These are phyloP conservation scores for Copidosoma floridanum DNA, from an alignment of 1,140 invertebrate species.

Conservation along the genomic window DNA sequence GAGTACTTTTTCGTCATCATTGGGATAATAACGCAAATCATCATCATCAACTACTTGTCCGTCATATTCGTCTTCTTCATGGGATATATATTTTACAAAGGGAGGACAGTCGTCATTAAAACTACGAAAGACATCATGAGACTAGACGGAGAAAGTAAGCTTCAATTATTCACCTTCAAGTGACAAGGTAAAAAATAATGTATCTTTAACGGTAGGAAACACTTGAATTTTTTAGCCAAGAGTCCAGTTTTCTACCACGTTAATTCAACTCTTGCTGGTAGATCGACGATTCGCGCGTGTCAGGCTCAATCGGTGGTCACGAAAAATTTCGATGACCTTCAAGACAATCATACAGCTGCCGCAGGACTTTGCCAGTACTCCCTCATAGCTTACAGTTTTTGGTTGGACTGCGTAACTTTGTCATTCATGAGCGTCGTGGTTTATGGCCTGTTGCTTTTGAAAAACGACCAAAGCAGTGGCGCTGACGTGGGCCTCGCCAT, in stretches of 20 bases:
- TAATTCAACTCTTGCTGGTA: conserved; percentile 64
- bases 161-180: conserved; percentile 31
- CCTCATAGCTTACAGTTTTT: conserved; percentile 69
- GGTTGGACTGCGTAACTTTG: conserved; percentile 67
- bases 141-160: conserved; percentile 83
- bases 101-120: conserved; percentile 74
- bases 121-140: conserved; percentile 86
- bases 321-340: conserved; percentile 47
- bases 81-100: conserved; percentile 67
- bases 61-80: conserved; percentile 66
- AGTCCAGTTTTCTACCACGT: conserved; percentile 78
- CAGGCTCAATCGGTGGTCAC: conserved; percentile 44
- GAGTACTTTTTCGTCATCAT: conserved; percentile 62
- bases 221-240: conserved; percentile 65
- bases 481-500: conserved; percentile 76
- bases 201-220: no score
- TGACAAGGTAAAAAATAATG: no score
- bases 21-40: conserved; percentile 67
- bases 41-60: conserved; percentile 74
- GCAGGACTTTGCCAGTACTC: conserved; percentile 54
- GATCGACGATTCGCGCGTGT: conserved; percentile 67
- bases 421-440: conserved; percentile 63
- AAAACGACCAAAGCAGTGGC: conserved; percentile 46
- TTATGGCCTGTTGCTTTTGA: conserved; percentile 64
- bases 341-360: conserved; percentile 31